Evolutionary conservation across 2,113 vertebrate species (phyloP).

Genomic region (Anser brachyrhynchus): DNA sequence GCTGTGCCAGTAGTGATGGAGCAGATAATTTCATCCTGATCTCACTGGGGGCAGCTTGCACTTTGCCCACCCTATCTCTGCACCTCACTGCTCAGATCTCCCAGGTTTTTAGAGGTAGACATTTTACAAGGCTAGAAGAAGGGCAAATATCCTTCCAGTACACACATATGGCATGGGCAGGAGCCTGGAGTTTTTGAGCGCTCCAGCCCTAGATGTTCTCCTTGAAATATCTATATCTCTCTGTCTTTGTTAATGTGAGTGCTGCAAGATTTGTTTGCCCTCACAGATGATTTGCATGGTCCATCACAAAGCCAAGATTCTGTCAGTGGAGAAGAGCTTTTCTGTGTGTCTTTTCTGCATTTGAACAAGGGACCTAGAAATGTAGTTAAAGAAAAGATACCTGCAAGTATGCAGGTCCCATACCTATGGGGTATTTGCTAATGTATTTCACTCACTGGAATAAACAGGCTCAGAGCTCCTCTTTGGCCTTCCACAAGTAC

Average conservation of each 20-base stretch:
- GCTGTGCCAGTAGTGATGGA: neutral
- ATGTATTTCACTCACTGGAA: neutral
- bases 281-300: neutral
- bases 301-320: neutral
- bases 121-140: neutral
- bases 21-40: neutral
- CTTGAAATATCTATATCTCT: neutral
- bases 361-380: neutral
- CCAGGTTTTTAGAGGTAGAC: neutral
- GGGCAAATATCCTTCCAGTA: neutral
- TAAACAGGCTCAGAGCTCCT: neutral
- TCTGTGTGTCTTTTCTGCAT: neutral
- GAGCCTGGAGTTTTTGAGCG: neutral
- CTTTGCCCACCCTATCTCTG: neutral
- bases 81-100: neutral
- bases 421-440: neutral
- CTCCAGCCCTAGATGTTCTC: neutral
- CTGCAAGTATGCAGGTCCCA: neutral
- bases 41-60: neutral
- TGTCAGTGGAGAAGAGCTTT: neutral
- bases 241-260: neutral
- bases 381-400: neutral
- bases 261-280: neutral
- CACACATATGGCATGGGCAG: neutral
- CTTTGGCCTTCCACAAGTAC: neutral